Evolutionary conservation across 2,797 vertebrate genomes (phyloP).

Genomic region (Amblyopsis hoosieri): DNA sequence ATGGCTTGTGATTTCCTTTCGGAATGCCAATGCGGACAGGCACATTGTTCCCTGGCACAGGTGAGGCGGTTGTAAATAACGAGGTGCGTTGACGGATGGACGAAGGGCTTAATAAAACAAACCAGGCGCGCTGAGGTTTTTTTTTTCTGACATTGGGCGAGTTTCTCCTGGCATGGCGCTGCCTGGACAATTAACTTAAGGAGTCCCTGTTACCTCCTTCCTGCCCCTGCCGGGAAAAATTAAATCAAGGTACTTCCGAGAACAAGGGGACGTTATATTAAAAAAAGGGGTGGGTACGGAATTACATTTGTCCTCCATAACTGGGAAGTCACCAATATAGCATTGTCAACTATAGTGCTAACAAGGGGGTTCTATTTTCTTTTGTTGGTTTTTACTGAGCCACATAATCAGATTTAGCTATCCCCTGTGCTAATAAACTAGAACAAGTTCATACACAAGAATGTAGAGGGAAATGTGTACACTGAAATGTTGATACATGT

Average conservation of each 20-base stretch:
- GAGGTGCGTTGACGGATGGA: slow-evolving; percentile 3
- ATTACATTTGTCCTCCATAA: slow-evolving; percentile 16
- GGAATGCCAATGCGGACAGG: slow-evolving; percentile 23
- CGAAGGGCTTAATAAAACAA: slow-evolving; percentile 67
- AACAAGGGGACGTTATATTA: slow-evolving; percentile 72
- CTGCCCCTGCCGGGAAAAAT: slow-evolving; percentile 80
- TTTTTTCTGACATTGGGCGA: slow-evolving; percentile 39
- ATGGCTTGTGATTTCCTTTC: slow-evolving; percentile 36
- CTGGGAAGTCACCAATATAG: slow-evolving; percentile 50
- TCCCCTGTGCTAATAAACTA: slow-evolving; percentile 31
- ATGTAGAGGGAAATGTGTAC: slow-evolving; percentile 62
- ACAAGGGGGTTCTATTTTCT: slow-evolving; percentile 7
- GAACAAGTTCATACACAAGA: slow-evolving; percentile 41
- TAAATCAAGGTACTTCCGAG: slow-evolving; percentile 90
- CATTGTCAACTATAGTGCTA: slow-evolving; percentile 36
- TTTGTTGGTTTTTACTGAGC: neutral
- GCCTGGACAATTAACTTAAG: slow-evolving; percentile 76
- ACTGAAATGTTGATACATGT: slow-evolving; percentile 61
- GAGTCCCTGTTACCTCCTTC: slow-evolving; percentile 78
- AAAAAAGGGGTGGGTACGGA: slow-evolving; percentile 1
- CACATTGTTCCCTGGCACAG: slow-evolving; percentile 67
- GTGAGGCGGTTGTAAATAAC: slow-evolving; percentile 73
- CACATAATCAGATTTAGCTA: slow-evolving; percentile 42
- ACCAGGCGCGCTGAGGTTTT: slow-evolving; percentile 11
- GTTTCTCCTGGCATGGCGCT: slow-evolving; percentile 41